Base-by-base conservation (phyloP, 2,888 invertebrate genomes). In the Leucophenga montana region DNA sequence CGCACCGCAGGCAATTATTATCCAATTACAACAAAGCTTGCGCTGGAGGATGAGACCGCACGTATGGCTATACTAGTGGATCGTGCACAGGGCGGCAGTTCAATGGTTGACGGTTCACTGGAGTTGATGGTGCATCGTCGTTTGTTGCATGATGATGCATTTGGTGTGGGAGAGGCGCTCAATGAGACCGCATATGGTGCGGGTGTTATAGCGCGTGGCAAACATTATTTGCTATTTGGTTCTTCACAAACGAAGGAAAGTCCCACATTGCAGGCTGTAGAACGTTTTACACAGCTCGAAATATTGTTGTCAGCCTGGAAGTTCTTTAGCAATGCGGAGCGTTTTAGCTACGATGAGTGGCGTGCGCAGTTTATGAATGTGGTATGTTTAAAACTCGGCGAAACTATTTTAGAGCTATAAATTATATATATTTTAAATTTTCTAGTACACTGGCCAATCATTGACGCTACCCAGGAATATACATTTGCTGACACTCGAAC, bases 131-230 rank as follows among this genome's bases (percentile, higher is more conserved):
- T 92, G 1, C 98, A 99, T 84, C 91, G 99, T 68, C 91, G 97
- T 56, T 88, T 96, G 20, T 84, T 97, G 0, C 91, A 91, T 67
- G 99, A 99, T 80, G 99, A 99, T 86, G 94, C 94, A 0, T 96
- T 97, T 80, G 99, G 99, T 0, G 98, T 99, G 0, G 95, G 91
- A 0, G 98, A 99, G 89, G 92, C 97, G 0, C 88, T 99, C 0
- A 95, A 97, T 82, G 99, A 99, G 88, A 91, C 91, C 0, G 93
- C 92, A 0, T 92, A 89, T 69, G 93, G 92, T 0, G 84, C 87
- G 73, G 95, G 95, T 0, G 83, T 96, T 0, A 92, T 95, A 0
- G 93, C 91, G 0, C 89, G 93, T 71, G 95, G 95, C 0, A 92
- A 90, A 16, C 94, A 95, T 78, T 92, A 91, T 76, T 33, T 93